Base-by-base conservation (phyloP, 2,888 invertebrate genomes). In the Amphipoea oculea region DNA sequence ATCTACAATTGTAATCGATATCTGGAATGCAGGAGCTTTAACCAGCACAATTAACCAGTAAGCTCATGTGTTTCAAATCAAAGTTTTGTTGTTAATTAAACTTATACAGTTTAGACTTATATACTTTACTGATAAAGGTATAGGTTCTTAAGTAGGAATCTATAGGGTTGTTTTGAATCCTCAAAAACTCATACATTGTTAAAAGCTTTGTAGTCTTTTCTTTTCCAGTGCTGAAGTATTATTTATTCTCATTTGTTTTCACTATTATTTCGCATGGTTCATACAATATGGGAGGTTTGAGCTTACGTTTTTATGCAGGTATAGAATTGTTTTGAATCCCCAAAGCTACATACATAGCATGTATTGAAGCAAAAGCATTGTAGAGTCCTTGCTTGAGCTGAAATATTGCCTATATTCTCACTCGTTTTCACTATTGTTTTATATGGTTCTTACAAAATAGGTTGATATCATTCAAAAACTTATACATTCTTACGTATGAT, bases 391-490 rank as follows among this genome's bases (percentile, higher is more conserved):
- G 9, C 12, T 29, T 51, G 14, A 17, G 20, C 48, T 40, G 12
- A 63, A 36, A 42, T 29, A 29, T 23, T 60, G 62, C 14, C 7
- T n/a, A 51, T n/a, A 51, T 42, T n/a, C 2, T 51, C 42, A 20
- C 14, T 62, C 6, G 4, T 42, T 76, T 51, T 40, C 7, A 51
- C 14, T 63, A 45, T 77, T 78, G 2, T 48, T 66, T 29, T 79
- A 1, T 36, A 54, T 23, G 9, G 6, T 42, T 9, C 2, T 17
- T 23, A 17, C 9, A 14, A 72, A 17, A 68, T 23, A 23, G 9
- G 9, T 54, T 70, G 20, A 42, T 62, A n/a, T 42, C 11, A 51
- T 42, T 51, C n/a, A 51, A 62, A 29, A 20, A 73, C 40, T 60
- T 57, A n/a, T 40, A 71, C 17, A 71, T 20, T 57, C 11, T 20